Conservation (phyloP, 2,888 invertebrate genomes). For the Pinctada fucata region DNA sequence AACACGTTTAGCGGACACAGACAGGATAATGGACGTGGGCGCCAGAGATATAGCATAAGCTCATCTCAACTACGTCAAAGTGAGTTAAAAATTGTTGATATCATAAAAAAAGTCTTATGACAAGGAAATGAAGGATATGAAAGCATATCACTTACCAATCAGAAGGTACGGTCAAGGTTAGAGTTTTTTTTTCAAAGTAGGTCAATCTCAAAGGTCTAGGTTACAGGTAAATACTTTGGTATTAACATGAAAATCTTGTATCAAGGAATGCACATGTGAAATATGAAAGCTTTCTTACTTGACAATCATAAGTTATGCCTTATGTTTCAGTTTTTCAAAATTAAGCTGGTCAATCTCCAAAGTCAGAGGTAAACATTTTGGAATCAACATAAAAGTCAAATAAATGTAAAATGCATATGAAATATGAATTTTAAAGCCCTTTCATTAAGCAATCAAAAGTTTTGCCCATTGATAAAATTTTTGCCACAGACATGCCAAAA, state of each 20-base stretch:
- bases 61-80: too few relatives aligned
- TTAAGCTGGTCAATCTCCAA: background rate
- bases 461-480: background rate
- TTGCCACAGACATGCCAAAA: too few relatives aligned
- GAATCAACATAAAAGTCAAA: background rate
- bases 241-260: background rate
- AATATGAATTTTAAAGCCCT: background rate
- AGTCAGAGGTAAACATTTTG: background rate
- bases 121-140: background rate
- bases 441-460: background rate
- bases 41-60: too few relatives aligned
- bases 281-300: background rate
- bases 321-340: background rate
- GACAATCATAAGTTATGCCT: background rate
- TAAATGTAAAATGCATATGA: background rate
- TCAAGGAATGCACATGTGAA: background rate
- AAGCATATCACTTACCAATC: background rate
- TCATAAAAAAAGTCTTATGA: background rate
- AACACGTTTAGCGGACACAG: too few relatives aligned
- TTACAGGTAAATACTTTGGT: background rate
- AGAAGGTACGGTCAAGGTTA: background rate
- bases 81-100: background rate
- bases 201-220: background rate
- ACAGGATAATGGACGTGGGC: too few relatives aligned
- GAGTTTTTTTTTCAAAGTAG: background rate